Conservation (phyloP, 1,140 invertebrate genomes). For the Cheumatopsyche charites region DNA sequence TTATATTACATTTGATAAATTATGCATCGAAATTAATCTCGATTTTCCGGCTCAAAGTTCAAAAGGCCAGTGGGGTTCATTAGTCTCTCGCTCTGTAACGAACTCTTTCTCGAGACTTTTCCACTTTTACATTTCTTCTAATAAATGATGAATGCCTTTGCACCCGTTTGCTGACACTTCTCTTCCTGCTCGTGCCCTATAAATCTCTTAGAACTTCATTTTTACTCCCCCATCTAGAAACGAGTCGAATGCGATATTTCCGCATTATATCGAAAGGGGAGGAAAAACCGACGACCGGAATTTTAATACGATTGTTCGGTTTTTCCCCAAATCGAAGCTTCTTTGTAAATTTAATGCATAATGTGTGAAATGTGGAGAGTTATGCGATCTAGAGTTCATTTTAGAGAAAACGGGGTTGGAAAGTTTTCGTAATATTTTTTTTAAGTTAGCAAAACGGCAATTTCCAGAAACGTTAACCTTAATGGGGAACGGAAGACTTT, state of each 20-base stretch:
- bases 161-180: constrained; percentile 26
- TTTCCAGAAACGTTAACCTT: constrained; percentile 36
- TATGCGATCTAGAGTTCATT: not conserved
- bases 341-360: no score
- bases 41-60: not conserved
- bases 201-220: constrained; percentile 21
- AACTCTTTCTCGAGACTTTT: constrained; percentile 26
- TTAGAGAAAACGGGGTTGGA: constrained; percentile 17
- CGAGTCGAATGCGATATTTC: constrained; percentile 13
- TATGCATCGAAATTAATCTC: no score
- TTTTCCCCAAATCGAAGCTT: no score
- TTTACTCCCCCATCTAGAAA: not conserved
- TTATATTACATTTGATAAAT: no score
- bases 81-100: constrained; percentile 9
- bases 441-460: constrained; percentile 36
- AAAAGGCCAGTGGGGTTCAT: not conserved
- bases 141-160: constrained; percentile 29
- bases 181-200: constrained; percentile 12
- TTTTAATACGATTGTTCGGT: not conserved
- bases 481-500: constrained; percentile 32
- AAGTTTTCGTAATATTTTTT: constrained; percentile 34
- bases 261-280: not conserved
- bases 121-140: constrained; percentile 21
- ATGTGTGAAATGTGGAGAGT: no score
- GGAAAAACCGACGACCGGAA: not conserved